Percentiles rank a stretch among this genome's conserved stretches.
Conservation (phyloP, 2,113 vertebrate genomes). For the Lepus europaeus region DNA sequence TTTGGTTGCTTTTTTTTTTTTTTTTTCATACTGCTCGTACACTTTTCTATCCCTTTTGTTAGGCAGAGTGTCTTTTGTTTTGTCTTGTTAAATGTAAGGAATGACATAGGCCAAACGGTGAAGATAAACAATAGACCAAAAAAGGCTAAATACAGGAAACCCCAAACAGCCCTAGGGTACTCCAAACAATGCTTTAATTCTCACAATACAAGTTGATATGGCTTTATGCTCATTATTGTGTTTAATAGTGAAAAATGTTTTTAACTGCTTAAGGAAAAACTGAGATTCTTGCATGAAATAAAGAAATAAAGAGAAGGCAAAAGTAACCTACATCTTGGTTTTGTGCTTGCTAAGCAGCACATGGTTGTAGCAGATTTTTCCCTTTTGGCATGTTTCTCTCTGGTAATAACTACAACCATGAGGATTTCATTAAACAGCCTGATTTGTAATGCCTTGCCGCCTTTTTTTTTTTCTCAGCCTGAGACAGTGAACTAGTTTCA, state of each 20-base stretch:
- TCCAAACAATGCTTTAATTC: constrained; percentile 44
- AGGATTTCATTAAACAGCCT: constrained; percentile 75
- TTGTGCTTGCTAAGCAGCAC: constrained; percentile 43
- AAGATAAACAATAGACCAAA: constrained; percentile 44
- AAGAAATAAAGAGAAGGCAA: constrained; percentile 56
- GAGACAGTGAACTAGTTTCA: constrained; percentile 64
- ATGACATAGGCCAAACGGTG: neutral
- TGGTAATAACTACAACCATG: constrained; percentile 67
- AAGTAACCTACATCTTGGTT: constrained; percentile 52
- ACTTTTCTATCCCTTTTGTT: constrained; percentile 46
- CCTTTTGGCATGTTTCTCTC: constrained; percentile 32
- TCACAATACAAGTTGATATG: constrained; percentile 31
- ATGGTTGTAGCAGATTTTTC: constrained; percentile 45
- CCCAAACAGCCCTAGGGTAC: neutral
- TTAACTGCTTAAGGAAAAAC: constrained; percentile 12
- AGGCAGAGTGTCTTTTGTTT: constrained; percentile 49
- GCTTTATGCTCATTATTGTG: constrained; percentile 13
- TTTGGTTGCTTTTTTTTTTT: neutral
- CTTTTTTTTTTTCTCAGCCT: constrained; percentile 55
- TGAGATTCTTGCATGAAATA: constrained; percentile 35
- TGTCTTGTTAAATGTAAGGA: constrained; percentile 59
- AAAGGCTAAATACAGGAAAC: constrained; percentile 32
- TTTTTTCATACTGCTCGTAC: neutral
- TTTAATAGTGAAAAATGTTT: constrained; percentile 11
- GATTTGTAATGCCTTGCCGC: constrained; percentile 51